These are phyloP conservation scores for Colossoma macropomum DNA, from an alignment of 2,113 vertebrate genomes.

Conservation along the genomic window DNA sequence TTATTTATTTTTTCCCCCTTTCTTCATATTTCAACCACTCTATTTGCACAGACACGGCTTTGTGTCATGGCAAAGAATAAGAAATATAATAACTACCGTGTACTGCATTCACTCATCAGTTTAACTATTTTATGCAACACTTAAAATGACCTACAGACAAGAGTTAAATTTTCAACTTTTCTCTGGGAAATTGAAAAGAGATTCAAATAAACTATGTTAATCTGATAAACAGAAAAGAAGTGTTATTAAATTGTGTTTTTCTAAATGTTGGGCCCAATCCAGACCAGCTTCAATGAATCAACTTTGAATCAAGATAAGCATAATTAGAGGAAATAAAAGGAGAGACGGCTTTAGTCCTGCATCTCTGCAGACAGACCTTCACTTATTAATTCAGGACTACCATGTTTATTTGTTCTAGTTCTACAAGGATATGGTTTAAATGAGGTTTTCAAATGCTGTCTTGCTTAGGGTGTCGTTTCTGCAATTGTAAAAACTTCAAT, in stretches of 20 bases:
- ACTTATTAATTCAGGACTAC: background rate
- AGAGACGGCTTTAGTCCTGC: background rate
- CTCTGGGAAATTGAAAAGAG: background rate
- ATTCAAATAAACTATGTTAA: background rate
- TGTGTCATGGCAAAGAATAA: background rate
- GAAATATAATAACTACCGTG: background rate
- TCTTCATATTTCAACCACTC: conserved; percentile 35
- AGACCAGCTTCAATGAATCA: background rate
- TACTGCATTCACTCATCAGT: background rate
- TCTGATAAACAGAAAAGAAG: background rate
- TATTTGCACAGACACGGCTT: conserved; percentile 28
- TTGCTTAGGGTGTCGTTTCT: too few species aligned
- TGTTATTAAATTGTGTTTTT: background rate
- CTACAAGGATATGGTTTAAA: background rate
- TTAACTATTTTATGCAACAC: conserved; percentile 23
- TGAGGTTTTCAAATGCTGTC: background rate
- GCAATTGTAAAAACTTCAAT: too few species aligned
- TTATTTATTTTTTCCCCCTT: conserved; percentile 27
- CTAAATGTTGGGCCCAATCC: background rate
- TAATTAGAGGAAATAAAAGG: background rate
- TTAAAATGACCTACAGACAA: background rate
- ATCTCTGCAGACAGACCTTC: conserved; percentile 7
- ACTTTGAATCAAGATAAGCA: conserved; percentile 1
- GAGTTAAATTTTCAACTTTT: background rate
- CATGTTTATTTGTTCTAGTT: background rate